phyloP scores from a whole-genome alignment of 2,113 vertebrate species.

The Lepisosteus oculatus region DNA sequence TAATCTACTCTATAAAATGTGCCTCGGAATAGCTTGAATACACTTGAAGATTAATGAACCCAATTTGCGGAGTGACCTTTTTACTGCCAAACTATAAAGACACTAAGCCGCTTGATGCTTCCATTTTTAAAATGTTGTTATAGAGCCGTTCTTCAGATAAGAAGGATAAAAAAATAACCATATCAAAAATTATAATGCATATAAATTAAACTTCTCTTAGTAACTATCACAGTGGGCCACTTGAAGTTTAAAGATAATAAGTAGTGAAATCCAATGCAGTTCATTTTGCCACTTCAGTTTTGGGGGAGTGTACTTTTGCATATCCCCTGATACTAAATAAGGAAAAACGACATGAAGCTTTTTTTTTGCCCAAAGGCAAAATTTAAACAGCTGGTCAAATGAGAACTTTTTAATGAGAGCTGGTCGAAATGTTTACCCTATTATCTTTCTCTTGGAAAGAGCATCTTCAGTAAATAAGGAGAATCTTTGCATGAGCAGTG shows the following conservation, averaged over 20 bases:
- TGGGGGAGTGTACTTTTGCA: no score
- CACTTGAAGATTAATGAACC: slow-evolving; percentile 73
- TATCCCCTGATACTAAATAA: no score
- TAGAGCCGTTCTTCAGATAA: slow-evolving; percentile 54
- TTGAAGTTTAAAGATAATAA: slow-evolving; percentile 28
- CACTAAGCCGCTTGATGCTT: slow-evolving; percentile 68
- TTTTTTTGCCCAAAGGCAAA: no score
- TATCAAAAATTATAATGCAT: slow-evolving; percentile 42
- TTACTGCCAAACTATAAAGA: slow-evolving; percentile 55
- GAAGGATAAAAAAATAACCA: slow-evolving; percentile 45
- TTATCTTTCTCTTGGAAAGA: background rate
- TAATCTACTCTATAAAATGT: slow-evolving; percentile 66
- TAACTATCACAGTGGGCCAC: slow-evolving; percentile 28
- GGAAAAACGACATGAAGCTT: no score
- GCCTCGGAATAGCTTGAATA: slow-evolving; percentile 59
- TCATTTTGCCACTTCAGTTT: no score
- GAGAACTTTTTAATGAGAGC: no score
- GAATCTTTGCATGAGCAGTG: no score
- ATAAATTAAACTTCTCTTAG: slow-evolving; percentile 53
- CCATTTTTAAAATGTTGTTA: slow-evolving; percentile 51
- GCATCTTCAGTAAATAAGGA: background rate
- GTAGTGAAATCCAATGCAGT: no score
- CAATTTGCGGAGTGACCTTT: slow-evolving; percentile 78
- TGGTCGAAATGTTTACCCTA: background rate
- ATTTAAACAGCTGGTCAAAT: no score